A percentile compares a stretch with the other conserved stretches of the same genome.
These are phyloP conservation scores for Chymomyza fuscimana DNA, from an alignment of 2,888 invertebrate species.

Conservation along the genomic window DNA sequence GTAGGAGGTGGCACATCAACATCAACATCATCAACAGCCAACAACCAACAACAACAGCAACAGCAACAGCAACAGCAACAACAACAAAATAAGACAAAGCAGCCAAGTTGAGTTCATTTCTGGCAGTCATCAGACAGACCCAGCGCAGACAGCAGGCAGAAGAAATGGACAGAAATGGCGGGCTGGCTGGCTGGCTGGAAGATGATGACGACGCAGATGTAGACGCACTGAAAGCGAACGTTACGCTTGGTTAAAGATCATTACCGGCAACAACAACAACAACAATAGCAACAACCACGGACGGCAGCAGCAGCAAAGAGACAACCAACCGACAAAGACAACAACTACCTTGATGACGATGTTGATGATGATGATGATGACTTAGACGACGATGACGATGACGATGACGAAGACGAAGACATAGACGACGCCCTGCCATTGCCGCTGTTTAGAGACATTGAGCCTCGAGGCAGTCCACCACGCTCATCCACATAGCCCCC, in stretches of 20 bases:
- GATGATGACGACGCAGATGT: constrained; percentile 74
- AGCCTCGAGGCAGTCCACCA: constrained; percentile 43
- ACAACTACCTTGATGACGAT: constrained; percentile 30
- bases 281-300: constrained; percentile 34
- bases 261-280: constrained; percentile 69
- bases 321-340: constrained; percentile 27
- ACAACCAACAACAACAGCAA: constrained; percentile 3
- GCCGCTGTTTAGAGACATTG: constrained; percentile 31
- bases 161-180: constrained; percentile 37
- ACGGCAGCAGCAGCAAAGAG: constrained; percentile 20
- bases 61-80: constrained; percentile 6
- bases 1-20: neutral
- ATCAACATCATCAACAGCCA: neutral
- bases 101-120: constrained; percentile 25
- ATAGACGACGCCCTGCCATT: constrained; percentile 27
- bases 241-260: constrained; percentile 76
- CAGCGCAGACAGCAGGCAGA: neutral
- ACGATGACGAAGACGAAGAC: neutral
- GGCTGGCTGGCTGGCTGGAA: constrained; percentile 17
- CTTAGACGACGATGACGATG: constrained; percentile 12
- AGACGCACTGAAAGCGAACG: constrained; percentile 76
- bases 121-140: constrained; percentile 6
- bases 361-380: neutral
- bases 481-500: constrained; percentile 16
- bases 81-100: neutral